Evolutionary conservation across 2,888 invertebrate species (phyloP).

Genomic region (Sericinus montela): DNA sequence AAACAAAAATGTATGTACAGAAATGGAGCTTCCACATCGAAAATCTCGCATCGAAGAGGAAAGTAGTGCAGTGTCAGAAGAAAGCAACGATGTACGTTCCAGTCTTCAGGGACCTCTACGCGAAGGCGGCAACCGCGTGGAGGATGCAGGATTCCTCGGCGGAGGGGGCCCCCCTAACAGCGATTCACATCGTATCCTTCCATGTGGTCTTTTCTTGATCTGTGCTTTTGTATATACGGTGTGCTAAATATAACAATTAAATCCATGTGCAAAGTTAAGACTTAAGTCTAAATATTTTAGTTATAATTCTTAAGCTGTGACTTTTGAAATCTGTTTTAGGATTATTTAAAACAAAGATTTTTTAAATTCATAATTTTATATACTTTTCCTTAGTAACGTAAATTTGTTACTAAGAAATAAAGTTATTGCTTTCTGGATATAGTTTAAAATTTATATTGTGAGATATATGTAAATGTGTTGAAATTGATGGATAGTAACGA

Average conservation of each 20-base stretch:
- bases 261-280: conserved; percentile 51
- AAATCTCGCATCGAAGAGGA: conserved; percentile 73
- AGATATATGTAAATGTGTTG: too few relatives aligned
- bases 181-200: conserved; percentile 35
- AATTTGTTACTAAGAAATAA: too few relatives aligned
- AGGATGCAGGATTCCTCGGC: conserved; percentile 67
- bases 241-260: conserved; percentile 56
- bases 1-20: conserved; percentile 40
- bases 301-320: not conserved
- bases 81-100: conserved; percentile 78
- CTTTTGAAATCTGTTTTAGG: too few relatives aligned
- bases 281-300: conserved; percentile 6
- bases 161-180: conserved; percentile 49
- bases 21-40: conserved; percentile 81
- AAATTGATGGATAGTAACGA: too few relatives aligned
- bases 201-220: conserved; percentile 58
- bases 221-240: conserved; percentile 49
- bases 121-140: conserved; percentile 76
- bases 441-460: too few relatives aligned
- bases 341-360: too few relatives aligned
- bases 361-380: too few relatives aligned
- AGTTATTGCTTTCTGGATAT: too few relatives aligned
- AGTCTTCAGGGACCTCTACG: conserved; percentile 83
- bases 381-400: too few relatives aligned
- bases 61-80: conserved; percentile 53